Percentiles rank a stretch among this genome's conserved stretches.
Conservation (phyloP, 2,113 vertebrate species). For the Cariama cristata region DNA sequence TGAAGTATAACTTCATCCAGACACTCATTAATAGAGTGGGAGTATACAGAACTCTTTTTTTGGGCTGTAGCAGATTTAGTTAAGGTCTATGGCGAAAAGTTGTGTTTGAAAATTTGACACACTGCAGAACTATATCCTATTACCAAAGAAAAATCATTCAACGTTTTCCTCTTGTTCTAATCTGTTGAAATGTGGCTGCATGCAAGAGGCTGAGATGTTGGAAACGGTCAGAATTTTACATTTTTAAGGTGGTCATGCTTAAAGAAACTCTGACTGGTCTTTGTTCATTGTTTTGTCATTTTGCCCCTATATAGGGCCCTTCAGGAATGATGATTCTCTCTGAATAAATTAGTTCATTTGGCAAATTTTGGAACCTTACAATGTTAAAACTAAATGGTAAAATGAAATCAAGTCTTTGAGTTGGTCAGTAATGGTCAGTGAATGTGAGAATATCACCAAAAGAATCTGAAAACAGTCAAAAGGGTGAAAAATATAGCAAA, state of each 20-base stretch:
- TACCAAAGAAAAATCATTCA: neutral
- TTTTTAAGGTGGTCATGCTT: neutral
- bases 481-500: neutral
- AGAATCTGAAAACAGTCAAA: neutral
- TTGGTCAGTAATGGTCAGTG: neutral
- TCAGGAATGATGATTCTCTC: neutral
- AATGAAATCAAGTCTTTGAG: neutral
- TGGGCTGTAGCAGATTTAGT: neutral
- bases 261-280: neutral
- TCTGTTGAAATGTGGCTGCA: neutral
- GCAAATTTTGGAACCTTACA: neutral
- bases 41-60: neutral
- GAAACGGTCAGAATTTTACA: neutral
- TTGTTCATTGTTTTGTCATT: neutral
- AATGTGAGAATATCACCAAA: neutral
- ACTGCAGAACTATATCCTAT: rapidly evolving
- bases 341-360: neutral
- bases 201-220: neutral
- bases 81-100: neutral
- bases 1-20: neutral
- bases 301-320: neutral
- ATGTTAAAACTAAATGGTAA: neutral
- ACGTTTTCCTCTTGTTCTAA: neutral
- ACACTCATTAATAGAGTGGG: neutral
- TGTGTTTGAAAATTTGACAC: neutral